phyloP scores from a whole-genome alignment of 2,113 vertebrate genomes.

The Cisticola juncidis region DNA sequence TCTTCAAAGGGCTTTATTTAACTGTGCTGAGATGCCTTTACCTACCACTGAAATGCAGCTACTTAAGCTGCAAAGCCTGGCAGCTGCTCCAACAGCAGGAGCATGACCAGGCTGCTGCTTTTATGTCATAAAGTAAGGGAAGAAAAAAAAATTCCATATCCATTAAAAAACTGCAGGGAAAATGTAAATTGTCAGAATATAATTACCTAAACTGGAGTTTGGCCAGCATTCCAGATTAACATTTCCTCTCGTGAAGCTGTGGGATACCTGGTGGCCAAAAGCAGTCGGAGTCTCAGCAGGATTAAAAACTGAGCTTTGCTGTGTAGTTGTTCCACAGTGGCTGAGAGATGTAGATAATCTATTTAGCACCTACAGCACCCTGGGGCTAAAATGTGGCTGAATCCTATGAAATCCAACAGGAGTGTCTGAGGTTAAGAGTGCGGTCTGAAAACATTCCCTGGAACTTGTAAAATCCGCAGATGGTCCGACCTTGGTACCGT shows the following conservation, averaged over 20 bases:
- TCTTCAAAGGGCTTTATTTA: neutral
- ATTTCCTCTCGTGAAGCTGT: neutral
- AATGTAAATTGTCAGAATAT: conserved; percentile 28
- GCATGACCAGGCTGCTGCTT: neutral
- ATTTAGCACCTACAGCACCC: neutral
- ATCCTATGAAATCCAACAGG: conserved; percentile 12
- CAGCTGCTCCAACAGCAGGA: conserved; percentile 39
- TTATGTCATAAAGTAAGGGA: neutral
- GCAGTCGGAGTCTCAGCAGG: neutral
- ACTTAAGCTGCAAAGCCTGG: neutral
- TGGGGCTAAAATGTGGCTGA: neutral
- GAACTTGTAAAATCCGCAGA: neutral
- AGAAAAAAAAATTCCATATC: neutral
- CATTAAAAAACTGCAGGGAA: conserved; percentile 28
- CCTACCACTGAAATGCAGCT: neutral
- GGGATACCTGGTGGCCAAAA: neutral
- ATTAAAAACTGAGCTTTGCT: neutral
- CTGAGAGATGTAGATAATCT: neutral
- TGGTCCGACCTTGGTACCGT: neutral
- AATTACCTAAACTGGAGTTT: conserved; percentile 36
- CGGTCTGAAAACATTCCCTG: neutral
- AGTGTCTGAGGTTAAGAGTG: conserved; percentile 14
- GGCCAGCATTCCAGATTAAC: conserved; percentile 42
- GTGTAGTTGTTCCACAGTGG: neutral
- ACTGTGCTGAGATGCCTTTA: neutral